A percentile compares a stretch with the other conserved stretches of the same genome.
Conservation (phyloP, 1,140 invertebrate species). For the Myzus persicae region DNA sequence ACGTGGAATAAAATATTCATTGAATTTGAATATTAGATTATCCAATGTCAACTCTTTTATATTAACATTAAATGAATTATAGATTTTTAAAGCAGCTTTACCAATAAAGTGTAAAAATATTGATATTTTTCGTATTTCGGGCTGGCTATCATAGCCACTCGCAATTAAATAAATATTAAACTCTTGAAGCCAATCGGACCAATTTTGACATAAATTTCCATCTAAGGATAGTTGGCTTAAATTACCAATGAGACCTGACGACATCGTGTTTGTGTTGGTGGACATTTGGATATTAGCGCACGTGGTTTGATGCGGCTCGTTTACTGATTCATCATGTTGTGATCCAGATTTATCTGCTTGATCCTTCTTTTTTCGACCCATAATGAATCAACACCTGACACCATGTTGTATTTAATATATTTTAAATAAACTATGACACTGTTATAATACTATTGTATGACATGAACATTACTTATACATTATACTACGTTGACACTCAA, state of each 20-base stretch:
- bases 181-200: not conserved
- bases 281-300: not conserved
- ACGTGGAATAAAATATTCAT: slow-evolving; percentile 6
- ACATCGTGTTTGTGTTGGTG: not conserved
- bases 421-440: not conserved
- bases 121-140: not conserved
- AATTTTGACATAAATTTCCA: slow-evolving; percentile 21
- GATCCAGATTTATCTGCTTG: not conserved
- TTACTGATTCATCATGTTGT: slow-evolving; percentile 21
- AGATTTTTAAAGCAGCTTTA: slow-evolving; percentile 33
- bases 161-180: slow-evolving; percentile 16
- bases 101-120: slow-evolving; percentile 19
- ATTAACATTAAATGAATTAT: slow-evolving; percentile 22
- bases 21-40: not conserved
- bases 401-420: not conserved
- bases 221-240: slow-evolving; percentile 29
- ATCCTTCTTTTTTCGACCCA: slow-evolving; percentile 24
- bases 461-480: too few relatives aligned
- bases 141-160: not conserved
- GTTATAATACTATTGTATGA: too few relatives aligned
- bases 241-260: slow-evolving; percentile 14
- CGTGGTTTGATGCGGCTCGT: not conserved
- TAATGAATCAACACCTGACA: slow-evolving; percentile 12
- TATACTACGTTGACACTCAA: too few relatives aligned
- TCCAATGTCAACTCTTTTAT: not conserved